Percentiles rank a stretch among this genome's conserved stretches.
These are phyloP conservation scores for Dendroctonus valens DNA, from an alignment of 1,140 invertebrate genomes.

Conservation along the genomic window DNA sequence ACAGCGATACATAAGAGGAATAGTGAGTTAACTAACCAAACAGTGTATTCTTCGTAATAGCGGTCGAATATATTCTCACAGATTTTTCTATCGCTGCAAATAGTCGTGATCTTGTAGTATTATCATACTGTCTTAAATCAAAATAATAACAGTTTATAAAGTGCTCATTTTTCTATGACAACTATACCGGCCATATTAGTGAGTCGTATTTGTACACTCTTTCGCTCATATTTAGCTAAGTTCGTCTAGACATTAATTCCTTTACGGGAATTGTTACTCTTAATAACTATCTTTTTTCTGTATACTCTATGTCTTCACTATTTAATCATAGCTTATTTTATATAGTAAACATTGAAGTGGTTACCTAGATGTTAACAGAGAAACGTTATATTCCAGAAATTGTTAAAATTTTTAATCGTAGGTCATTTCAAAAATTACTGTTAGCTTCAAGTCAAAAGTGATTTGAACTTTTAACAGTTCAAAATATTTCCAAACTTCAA, in stretches of 20 bases:
- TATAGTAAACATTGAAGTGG: too few species aligned
- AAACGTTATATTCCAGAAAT: too few species aligned
- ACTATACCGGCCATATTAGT: conserved; percentile 35
- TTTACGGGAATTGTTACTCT: conserved; percentile 1
- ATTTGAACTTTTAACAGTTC: too few species aligned
- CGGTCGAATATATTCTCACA: conserved; percentile 41
- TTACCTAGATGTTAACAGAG: too few species aligned
- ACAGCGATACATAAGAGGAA: conserved; percentile 36
- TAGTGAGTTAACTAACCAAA: conserved; percentile 49
- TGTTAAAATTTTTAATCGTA: too few species aligned
- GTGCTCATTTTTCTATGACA: conserved; percentile 47
- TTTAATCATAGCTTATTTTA: too few species aligned
- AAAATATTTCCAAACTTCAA: too few species aligned
- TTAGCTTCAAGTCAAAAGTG: too few species aligned
- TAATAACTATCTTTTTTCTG: too few species aligned
- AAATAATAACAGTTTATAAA: conserved; percentile 41
- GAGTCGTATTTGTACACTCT: conserved; percentile 12
- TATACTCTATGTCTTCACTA: too few species aligned
- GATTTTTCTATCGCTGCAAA: conserved; percentile 12
- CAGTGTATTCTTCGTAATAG: conserved; percentile 49
- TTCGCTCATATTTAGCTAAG: conserved; percentile 15
- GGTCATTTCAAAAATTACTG: too few species aligned
- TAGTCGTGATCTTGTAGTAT: conserved; percentile 41
- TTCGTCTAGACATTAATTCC: conserved; percentile 3
- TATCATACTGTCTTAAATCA: conserved; percentile 46